Evolutionary conservation across 2,888 invertebrate genomes (phyloP).

Genomic region (Leptinotarsa rubiginosa): DNA sequence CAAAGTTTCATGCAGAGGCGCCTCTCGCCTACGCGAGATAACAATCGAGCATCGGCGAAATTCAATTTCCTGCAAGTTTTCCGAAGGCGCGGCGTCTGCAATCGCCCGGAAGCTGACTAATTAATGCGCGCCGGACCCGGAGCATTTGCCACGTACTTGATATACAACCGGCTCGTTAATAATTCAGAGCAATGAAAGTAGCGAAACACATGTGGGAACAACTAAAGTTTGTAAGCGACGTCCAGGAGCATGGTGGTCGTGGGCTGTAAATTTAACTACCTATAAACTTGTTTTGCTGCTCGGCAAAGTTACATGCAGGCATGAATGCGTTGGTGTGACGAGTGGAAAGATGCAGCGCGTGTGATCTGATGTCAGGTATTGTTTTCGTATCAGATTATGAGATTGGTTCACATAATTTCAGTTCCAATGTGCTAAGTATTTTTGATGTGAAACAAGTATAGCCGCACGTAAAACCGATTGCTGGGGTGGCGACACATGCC

Average conservation of each 20-base stretch:
- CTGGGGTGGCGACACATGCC: too few species aligned
- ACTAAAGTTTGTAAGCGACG: conserved; percentile 9
- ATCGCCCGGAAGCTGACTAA: conserved; percentile 26
- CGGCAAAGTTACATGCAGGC: not conserved
- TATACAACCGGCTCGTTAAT: conserved; percentile 20
- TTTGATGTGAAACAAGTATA: too few species aligned
- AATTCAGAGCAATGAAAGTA: conserved; percentile 16
- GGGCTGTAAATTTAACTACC: conserved; percentile 33
- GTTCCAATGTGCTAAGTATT: too few species aligned
- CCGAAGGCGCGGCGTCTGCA: conserved; percentile 12
- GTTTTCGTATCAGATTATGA: too few species aligned
- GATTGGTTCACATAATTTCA: too few species aligned
- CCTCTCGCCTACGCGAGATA: not conserved
- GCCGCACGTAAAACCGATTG: too few species aligned
- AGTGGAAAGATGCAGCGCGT: not conserved
- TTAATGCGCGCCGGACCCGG: conserved; percentile 27
- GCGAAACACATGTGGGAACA: conserved; percentile 17
- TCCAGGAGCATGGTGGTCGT: conserved; percentile 5
- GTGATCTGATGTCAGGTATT: not conserved
- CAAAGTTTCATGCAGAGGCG: not conserved
- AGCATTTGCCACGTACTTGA: conserved; percentile 19
- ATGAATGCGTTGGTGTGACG: not conserved
- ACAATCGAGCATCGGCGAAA: conserved; percentile 12
- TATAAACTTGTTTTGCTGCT: conserved; percentile 32
- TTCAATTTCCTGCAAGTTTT: conserved; percentile 29